Evolutionary conservation across 1,140 invertebrate genomes (phyloP).

Genomic region (Sweltsa coloradensis): DNA sequence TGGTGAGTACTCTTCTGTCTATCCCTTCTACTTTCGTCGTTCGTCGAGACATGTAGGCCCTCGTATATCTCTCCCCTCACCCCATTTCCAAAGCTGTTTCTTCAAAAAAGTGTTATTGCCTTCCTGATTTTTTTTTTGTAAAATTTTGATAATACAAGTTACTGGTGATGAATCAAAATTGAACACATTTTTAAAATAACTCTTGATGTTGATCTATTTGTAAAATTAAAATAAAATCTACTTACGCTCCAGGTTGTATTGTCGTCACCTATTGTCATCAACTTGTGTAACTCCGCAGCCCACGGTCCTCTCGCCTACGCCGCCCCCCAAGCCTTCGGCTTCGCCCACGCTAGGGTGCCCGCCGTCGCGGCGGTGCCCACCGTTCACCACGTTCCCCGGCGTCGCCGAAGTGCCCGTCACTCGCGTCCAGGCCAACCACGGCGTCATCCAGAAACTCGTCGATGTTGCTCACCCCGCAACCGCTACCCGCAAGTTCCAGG

Average conservation of each 20-base stretch:
- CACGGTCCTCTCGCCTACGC: not conserved
- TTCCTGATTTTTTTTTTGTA: not conserved
- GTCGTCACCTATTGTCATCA: not conserved
- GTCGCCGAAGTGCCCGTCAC: slow-evolving; percentile 39
- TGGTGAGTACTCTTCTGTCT: too few relatives aligned
- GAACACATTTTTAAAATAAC: not conserved
- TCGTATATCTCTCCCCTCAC: too few relatives aligned
- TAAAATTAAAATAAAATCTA: not conserved
- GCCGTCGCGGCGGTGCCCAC: slow-evolving; percentile 32
- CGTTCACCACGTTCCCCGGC: slow-evolving; percentile 34
- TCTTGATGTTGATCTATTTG: not conserved
- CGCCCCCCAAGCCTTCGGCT: slow-evolving; percentile 19
- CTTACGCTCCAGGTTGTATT: not conserved
- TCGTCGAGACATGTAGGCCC: too few relatives aligned
- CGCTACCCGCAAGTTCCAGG: slow-evolving; percentile 33
- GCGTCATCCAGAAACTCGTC: slow-evolving; percentile 35
- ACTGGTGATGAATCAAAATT: not conserved
- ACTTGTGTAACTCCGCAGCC: too few relatives aligned
- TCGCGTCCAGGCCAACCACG: slow-evolving; percentile 35
- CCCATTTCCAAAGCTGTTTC: too few relatives aligned
- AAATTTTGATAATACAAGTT: not conserved
- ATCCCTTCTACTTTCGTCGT: too few relatives aligned
- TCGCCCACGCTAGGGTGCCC: slow-evolving; percentile 23
- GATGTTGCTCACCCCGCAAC: slow-evolving; percentile 39
- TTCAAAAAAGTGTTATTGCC: too few relatives aligned